Evolutionary conservation across 1,140 invertebrate genomes (phyloP).

Genomic region (Drosophila ambigua): DNA sequence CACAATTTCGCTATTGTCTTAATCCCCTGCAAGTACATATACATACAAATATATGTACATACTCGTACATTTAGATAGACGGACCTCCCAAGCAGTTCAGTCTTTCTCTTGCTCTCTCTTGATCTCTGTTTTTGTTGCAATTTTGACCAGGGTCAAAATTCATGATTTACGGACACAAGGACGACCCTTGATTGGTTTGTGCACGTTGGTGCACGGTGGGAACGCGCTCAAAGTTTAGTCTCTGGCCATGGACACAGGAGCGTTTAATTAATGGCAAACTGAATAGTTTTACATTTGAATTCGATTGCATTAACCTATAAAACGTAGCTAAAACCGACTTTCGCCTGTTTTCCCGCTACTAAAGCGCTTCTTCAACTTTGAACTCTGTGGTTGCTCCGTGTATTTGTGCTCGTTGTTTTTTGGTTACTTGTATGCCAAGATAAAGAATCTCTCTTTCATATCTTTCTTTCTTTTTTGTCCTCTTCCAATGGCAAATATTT

Average conservation of each 20-base stretch:
- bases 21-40: slow-evolving; percentile 34
- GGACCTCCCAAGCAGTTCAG: not conserved
- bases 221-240: slow-evolving; percentile 1
- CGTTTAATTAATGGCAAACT: not conserved
- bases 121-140: slow-evolving; percentile 10
- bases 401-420: not conserved
- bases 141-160: slow-evolving; percentile 51
- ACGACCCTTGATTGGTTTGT: too few species aligned
- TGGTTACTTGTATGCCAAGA: not conserved
- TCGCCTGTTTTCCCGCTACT: slow-evolving; percentile 21
- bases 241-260: too few species aligned
- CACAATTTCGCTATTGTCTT: slow-evolving; percentile 72
- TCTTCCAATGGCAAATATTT: slow-evolving; percentile 25
- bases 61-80: slow-evolving; percentile 10
- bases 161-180: too few species aligned
- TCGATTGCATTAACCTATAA: slow-evolving; percentile 50
- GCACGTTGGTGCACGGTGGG: slow-evolving; percentile 1
- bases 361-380: slow-evolving; percentile 21
- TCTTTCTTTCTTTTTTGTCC: not conserved
- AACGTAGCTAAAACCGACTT: slow-evolving; percentile 30
- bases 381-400: slow-evolving; percentile 8
- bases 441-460: too few species aligned
- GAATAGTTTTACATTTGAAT: slow-evolving; percentile 14
- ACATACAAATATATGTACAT: too few species aligned
- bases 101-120: slow-evolving; percentile 16